Evolutionary conservation across 2,113 vertebrate species (phyloP), one percentile per base, ranked within the genome.

Genomic region (Malaclemys terrapin): DNA sequence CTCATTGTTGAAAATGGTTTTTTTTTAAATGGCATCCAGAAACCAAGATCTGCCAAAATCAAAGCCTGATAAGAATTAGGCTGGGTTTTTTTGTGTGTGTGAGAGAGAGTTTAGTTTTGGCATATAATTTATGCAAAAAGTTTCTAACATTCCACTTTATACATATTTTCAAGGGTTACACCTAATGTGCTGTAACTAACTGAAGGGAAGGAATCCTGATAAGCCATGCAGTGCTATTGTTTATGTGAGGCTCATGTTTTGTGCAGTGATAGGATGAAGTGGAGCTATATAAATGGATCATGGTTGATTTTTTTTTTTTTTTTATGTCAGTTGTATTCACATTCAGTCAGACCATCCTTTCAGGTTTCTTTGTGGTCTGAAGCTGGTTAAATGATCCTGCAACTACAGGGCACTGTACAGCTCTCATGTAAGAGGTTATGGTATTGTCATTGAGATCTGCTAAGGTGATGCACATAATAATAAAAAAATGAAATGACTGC

Each of bases 111-210:
- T 31, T 62, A 31, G 19, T 65, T 65, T 8, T 19, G 31, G 35
- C 35, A n/a, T 72, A 9, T 72, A 72, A 38, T 72, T 20, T 19
- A 38, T 20, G 35, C 19, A 72, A 3, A 72, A 38, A 22, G n/a
- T n/a, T 72, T 72, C n/a, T 38, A 72, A 72, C n/a, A 20, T 72
- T 72, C n/a, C 19, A 38, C 5, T 35, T n/a, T 35, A n/a, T 69
- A 69, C 31, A 20, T 2, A 22, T 38, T 38, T 38, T 75, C 19
- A 24, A 45, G 38, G 10, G 19, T 75, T 75, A 2, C 14, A 3
- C 8, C 16, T n/a, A 14, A 49, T 3, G 3, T 2, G 84, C 22
- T 50, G 38, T 54, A 69, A 6, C 2, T 50, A 0, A 1, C 35
- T 42, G 72, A 42, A 75, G 38, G 10, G 72, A 42, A 75, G 38